phyloP scores from a whole-genome alignment of 2,888 invertebrate species.

The Parnassius orleans region DNA sequence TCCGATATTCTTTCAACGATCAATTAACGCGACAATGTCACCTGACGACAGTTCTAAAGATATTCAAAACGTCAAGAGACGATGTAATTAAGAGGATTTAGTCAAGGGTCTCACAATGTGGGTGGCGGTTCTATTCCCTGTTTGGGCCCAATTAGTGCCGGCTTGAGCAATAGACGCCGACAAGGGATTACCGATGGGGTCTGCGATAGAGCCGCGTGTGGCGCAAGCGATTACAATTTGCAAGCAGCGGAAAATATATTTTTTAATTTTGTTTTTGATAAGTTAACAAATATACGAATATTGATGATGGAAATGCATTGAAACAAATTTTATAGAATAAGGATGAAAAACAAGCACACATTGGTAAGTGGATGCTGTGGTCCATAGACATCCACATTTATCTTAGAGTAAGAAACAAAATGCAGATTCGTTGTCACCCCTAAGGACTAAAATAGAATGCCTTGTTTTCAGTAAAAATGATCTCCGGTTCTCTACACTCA shows the following conservation, averaged over 20 bases:
- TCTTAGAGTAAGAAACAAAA: no score
- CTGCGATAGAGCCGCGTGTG: constrained; percentile 27
- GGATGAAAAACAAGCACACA: no score
- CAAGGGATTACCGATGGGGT: constrained; percentile 34
- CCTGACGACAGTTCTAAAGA: constrained; percentile 36
- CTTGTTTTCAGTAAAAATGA: no score
- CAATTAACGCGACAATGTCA: constrained; percentile 11
- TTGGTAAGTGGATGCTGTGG: no score
- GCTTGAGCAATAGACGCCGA: constrained; percentile 38
- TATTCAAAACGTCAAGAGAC: constrained; percentile 34
- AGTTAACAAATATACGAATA: no score
- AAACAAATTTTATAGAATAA: no score
- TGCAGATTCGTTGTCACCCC: no score
- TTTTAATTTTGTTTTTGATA: background rate
- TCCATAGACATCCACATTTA: no score
- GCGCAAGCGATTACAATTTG: constrained; percentile 35
- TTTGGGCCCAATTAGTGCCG: constrained; percentile 50
- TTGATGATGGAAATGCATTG: no score
- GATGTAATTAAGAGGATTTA: constrained; percentile 41
- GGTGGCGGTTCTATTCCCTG: constrained; percentile 38
- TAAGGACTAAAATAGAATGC: no score
- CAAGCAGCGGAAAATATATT: constrained; percentile 10
- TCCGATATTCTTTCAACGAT: background rate
- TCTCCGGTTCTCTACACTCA: no score
- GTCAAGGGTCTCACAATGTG: constrained; percentile 36